Conservation (phyloP, 1,140 invertebrate genomes). For the Polyergus mexicanus region DNA sequence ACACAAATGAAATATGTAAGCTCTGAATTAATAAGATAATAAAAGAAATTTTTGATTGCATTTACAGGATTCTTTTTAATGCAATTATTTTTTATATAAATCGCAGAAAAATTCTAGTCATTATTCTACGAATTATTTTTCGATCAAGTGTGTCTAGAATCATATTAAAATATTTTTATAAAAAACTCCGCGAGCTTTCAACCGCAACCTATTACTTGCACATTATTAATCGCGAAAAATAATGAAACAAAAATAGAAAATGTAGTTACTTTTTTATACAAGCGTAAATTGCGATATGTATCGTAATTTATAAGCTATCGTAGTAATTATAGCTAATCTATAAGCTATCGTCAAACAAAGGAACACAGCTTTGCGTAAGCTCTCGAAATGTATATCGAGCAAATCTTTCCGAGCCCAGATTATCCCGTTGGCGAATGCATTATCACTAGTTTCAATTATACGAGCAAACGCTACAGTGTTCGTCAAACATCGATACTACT, state of each 20-base stretch:
- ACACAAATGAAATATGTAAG: background rate
- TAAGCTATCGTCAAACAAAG: background rate
- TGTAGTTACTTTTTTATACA: background rate
- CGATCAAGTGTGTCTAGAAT: background rate
- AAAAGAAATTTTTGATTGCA: background rate
- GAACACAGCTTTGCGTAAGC: background rate
- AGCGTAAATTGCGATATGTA: background rate
- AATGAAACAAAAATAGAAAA: background rate
- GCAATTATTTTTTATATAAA: too few species aligned
- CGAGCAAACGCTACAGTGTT: background rate
- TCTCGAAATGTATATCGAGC: background rate
- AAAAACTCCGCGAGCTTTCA: background rate
- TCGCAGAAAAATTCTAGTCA: too few species aligned
- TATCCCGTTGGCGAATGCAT: background rate
- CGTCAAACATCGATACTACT: background rate
- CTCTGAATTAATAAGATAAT: background rate
- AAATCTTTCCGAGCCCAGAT: background rate
- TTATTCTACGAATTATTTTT: background rate
- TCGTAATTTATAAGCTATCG: too few species aligned
- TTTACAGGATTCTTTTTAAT: background rate
- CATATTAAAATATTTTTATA: background rate
- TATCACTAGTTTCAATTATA: constrained; percentile 10
- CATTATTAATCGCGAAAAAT: background rate
- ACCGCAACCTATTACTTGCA: background rate
- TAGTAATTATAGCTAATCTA: background rate